Percentiles rank a stretch among this genome's conserved stretches.
Evolutionary conservation across 2,797 vertebrate species (phyloP).

Genomic region (Synaphobranchus kaupii): DNA sequence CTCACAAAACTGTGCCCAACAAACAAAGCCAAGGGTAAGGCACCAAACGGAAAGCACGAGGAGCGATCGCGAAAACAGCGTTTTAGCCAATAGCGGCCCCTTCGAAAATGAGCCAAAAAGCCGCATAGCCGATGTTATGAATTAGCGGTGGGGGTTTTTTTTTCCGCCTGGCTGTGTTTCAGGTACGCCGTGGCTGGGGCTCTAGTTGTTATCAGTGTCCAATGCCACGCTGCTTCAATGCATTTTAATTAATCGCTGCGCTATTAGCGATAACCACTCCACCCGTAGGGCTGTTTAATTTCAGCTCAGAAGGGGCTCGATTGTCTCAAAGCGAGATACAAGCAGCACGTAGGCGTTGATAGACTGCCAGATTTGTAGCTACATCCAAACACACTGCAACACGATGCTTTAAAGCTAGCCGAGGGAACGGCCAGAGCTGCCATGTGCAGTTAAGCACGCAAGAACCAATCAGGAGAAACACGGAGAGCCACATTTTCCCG

Average conservation of each 20-base stretch:
- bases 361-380: neutral
- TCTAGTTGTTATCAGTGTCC: neutral
- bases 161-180: neutral
- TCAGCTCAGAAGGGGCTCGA: neutral
- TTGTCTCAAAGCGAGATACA: neutral
- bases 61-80: constrained; percentile 50
- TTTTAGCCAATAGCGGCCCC: constrained; percentile 59
- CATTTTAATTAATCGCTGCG: constrained; percentile 5
- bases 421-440: neutral
- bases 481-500: no score
- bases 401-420: neutral
- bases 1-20: constrained; percentile 22
- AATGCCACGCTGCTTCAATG: constrained; percentile 2
- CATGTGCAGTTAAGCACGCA: neutral
- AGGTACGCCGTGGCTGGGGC: neutral
- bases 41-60: constrained; percentile 28
- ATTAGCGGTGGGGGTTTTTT: neutral
- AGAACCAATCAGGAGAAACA: neutral
- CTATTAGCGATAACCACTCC: constrained; percentile 13
- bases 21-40: constrained; percentile 30
- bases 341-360: neutral
- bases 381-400: no score
- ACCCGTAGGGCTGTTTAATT: neutral
- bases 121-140: neutral
- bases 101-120: neutral